A percentile compares a stretch with the other conserved stretches of the same genome.
Conservation (phyloP, 2,888 invertebrate genomes). For the Microplitis manilae region DNA sequence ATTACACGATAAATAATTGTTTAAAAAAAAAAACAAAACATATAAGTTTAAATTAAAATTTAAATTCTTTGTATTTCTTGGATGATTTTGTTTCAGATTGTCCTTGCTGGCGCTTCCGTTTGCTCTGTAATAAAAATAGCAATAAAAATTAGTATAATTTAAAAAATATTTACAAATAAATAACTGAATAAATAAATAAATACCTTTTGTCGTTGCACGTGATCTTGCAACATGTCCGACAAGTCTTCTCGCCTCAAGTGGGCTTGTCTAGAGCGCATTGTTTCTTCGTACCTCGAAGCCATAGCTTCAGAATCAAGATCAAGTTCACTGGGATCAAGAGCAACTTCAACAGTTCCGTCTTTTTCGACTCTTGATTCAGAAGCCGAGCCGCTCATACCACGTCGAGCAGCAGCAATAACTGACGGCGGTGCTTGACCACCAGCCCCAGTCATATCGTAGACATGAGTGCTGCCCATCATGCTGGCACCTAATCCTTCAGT, state of each 20-base stretch:
- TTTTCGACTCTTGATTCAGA: constrained; percentile 67
- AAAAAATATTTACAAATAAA: too few relatives aligned
- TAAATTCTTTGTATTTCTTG: constrained; percentile 99
- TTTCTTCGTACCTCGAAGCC: constrained; percentile 96
- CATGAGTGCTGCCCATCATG: constrained; percentile 99
- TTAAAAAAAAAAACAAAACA: constrained; percentile 5
- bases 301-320: constrained; percentile 97
- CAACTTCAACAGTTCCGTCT: constrained; percentile 90
- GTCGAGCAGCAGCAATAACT: constrained; percentile 71
- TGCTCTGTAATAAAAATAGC: constrained; percentile 80
- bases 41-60: constrained; percentile 79
- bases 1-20: constrained; percentile 9
- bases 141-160: constrained; percentile 18
- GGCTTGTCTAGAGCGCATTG: constrained; percentile 93
- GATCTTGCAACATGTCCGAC: constrained; percentile 98
- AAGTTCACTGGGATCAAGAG: constrained; percentile 96
- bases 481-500: constrained; percentile 89
- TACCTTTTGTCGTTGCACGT: constrained; percentile 96
- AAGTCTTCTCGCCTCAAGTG: constrained; percentile 93
- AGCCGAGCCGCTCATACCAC: constrained; percentile 67
- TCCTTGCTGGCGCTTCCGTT: constrained; percentile 92
- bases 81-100: constrained; percentile 88
- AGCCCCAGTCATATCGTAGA: constrained; percentile 91
- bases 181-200: constrained; percentile 26
- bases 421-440: constrained; percentile 75